phyloP scores from a whole-genome alignment of 2,888 invertebrate species.

The Cheilosia grossa region DNA sequence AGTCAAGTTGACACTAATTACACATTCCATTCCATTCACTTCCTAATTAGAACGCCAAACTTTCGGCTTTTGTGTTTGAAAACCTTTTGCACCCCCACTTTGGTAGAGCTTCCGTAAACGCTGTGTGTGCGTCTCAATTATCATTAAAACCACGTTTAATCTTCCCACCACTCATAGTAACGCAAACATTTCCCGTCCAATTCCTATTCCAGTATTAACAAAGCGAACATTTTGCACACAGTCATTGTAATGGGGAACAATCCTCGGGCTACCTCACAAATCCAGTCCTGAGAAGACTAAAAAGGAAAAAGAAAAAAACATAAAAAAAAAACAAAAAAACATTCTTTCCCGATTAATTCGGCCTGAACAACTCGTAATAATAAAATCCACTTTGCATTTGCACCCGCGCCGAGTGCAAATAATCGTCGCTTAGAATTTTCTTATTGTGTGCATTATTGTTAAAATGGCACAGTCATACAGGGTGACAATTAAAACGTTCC shows the following conservation, averaged over 20 bases:
- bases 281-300: conserved; percentile 16
- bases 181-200: conserved; percentile 36
- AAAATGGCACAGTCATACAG: conserved; percentile 61
- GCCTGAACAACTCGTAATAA: conserved; percentile 49
- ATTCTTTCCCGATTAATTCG: conserved; percentile 43
- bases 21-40: neutral
- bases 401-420: conserved; percentile 58
- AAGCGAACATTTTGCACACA: conserved; percentile 47
- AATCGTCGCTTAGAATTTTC: conserved; percentile 31
- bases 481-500: conserved; percentile 67
- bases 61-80: neutral
- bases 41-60: conserved; percentile 24
- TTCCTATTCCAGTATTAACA: conserved; percentile 42
- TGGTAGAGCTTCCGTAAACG: conserved; percentile 6
- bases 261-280: neutral
- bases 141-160: conserved; percentile 16
- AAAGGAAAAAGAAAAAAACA: neutral
- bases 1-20: conserved; percentile 29
- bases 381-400: conserved; percentile 49
- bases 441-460: conserved; percentile 64
- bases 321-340: conserved; percentile 1
- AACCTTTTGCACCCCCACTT: neutral
- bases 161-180: neutral
- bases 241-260: conserved; percentile 48
- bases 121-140: conserved; percentile 47